Base-by-base conservation (phyloP, 2,797 vertebrate genomes). In the Trachurus trachurus region DNA sequence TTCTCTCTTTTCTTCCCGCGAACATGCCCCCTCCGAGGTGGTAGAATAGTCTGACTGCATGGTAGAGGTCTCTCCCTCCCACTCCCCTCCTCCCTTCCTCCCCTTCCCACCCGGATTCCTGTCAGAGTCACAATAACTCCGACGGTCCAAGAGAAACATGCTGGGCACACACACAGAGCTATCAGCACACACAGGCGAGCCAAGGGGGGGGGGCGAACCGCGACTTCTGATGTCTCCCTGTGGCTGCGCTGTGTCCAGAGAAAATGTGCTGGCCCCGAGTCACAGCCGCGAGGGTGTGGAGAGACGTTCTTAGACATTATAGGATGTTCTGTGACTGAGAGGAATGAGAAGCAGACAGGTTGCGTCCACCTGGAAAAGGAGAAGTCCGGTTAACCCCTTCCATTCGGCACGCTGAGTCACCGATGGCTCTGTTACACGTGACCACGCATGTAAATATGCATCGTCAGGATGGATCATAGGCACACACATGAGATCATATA, bases 21-120 rank as follows among this genome's bases (percentile, higher is more conserved):
- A 86, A 67, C 81, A 73, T 82, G 87, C 91, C 93, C 94, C 94
- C 93, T 89, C 86, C 39, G 83, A 85, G 81, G 65, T 65, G 68
- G 77, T 5, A 94, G 88, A 94, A 94, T 94, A 78, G 91, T 54
- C 77, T 80, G 82, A 85, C 88, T 82, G 87, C 86, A 68, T 80
- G 90, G 73, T 84, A 89, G 93, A 92, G 91, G 89, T 92, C 91
- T 92, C 69, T 64, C 29, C 82, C 82, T 63, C 68, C 81, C 76
- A 1, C 26, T 26, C 26, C 26, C 26, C 26, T 26, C 26, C 26
- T 26, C 26, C 26, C 26, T 3, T 26, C 1, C 26, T 26, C 6
- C 31, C 31, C 31, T 6, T 34, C 31, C 4, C 31, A 34, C 31
- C 82, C 72, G 71, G 53, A 82, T 79, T 82, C 77, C 80, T 78